phyloP scores from a whole-genome alignment of 2,113 vertebrate species.

The Trogon surrucura region DNA sequence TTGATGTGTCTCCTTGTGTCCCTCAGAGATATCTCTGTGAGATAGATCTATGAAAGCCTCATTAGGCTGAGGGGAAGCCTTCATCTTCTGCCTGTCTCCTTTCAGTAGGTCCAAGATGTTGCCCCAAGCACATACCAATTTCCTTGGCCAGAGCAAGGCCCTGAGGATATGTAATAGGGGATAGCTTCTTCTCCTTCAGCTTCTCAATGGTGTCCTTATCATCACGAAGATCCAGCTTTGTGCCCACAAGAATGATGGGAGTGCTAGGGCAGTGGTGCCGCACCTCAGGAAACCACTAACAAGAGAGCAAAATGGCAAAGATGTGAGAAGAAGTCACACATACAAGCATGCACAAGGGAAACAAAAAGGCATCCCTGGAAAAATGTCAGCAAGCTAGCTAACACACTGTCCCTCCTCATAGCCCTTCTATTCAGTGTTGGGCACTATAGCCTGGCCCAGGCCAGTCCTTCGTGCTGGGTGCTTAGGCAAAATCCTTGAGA shows the following conservation, averaged over 20 bases:
- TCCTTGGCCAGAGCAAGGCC: constrained; percentile 85
- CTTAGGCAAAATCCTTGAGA: background rate
- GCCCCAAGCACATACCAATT: constrained; percentile 72
- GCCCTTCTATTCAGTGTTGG: background rate
- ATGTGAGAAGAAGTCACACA: background rate
- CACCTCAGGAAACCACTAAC: constrained; percentile 85
- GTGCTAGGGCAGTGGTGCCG: constrained; percentile 85
- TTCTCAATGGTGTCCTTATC: constrained; percentile 88
- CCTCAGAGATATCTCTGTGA: background rate
- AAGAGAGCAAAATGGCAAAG: background rate
- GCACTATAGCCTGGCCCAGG: background rate
- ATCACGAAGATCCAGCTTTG: constrained; percentile 84
- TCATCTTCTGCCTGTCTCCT: background rate
- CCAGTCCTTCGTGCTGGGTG: background rate
- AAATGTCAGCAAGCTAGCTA: background rate
- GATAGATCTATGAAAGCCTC: background rate
- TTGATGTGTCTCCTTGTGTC: background rate
- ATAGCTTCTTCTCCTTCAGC: constrained; percentile 85
- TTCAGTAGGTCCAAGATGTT: background rate
- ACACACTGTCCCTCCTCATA: background rate
- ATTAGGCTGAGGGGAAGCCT: background rate
- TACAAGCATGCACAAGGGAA: background rate
- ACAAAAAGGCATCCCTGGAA: background rate
- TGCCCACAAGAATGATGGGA: constrained; percentile 85
- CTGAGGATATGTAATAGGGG: constrained; percentile 83